These are phyloP conservation scores for Parazoanthus atlanticus DNA, from an alignment of 92 coral and sea anemone genomes.

Conservation along the genomic window DNA sequence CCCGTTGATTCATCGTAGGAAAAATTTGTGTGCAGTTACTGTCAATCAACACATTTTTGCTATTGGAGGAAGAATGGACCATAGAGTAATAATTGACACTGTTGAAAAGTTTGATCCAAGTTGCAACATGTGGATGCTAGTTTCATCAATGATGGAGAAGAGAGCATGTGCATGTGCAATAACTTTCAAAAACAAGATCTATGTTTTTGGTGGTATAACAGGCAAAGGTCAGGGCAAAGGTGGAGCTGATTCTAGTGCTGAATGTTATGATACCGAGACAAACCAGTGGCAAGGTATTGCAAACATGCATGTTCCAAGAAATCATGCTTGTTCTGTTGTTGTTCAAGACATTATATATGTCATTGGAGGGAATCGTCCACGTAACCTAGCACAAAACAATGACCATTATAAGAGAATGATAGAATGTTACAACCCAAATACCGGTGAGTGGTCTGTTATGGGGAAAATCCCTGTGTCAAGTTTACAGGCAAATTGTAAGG, in stretches of 20 bases:
- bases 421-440: too few species aligned
- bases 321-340: not conserved
- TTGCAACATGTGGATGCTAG: slow-evolving; percentile 2
- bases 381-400: too few species aligned
- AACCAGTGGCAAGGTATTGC: slow-evolving; percentile 18
- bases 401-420: too few species aligned
- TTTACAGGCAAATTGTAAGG: too few species aligned
- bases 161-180: not conserved
- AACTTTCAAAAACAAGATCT: not conserved
- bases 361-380: too few species aligned
- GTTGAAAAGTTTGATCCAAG: not conserved
- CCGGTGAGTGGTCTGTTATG: too few species aligned
- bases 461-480: too few species aligned
- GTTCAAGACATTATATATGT: too few species aligned
- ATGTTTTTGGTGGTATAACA: not conserved
- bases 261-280: not conserved
- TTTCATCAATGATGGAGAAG: slow-evolving; percentile 1
- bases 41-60: not conserved
- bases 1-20: not conserved
- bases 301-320: not conserved
- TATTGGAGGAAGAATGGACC: not conserved
- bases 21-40: not conserved
- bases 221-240: not conserved
- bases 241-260: not conserved
- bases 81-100: not conserved